A percentile compares a stretch with the other conserved stretches of the same genome.
These are phyloP conservation scores for Petaurus breviceps DNA, from an alignment of 2,113 vertebrate species.

Conservation along the genomic window DNA sequence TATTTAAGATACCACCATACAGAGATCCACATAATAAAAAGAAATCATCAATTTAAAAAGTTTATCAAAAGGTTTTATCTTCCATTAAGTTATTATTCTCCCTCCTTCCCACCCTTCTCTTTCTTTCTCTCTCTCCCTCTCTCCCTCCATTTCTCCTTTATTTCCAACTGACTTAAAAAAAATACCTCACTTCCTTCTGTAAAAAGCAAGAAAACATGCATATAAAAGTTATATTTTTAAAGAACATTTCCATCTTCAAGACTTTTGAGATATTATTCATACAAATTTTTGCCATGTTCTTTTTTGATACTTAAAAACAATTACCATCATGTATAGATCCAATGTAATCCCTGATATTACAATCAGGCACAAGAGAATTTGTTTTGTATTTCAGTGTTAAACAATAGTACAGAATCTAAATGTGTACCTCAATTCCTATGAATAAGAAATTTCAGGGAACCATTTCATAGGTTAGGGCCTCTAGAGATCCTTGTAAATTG, in stretches of 20 bases:
- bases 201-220: too few relatives aligned
- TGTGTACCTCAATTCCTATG: neutral
- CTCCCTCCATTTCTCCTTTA: too few relatives aligned
- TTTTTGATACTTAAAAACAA: neutral
- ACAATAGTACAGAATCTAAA: neutral
- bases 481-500: neutral
- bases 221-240: too few relatives aligned
- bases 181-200: too few relatives aligned
- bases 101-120: neutral
- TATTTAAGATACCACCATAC: neutral
- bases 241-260: neutral
- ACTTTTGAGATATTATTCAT: neutral
- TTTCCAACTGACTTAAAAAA: too few relatives aligned
- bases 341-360: neutral
- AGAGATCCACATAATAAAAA: too few relatives aligned
- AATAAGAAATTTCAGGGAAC: neutral
- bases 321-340: neutral
- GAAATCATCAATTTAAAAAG: neutral
- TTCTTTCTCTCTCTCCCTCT: neutral
- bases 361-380: neutral
- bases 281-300: neutral
- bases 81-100: neutral
- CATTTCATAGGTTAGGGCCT: neutral
- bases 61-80: neutral
- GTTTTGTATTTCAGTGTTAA: neutral